Evolutionary conservation across 2,113 vertebrate species (phyloP), one percentile per base, ranked within the genome.

Genomic region (Mesocricetus auratus): DNA sequence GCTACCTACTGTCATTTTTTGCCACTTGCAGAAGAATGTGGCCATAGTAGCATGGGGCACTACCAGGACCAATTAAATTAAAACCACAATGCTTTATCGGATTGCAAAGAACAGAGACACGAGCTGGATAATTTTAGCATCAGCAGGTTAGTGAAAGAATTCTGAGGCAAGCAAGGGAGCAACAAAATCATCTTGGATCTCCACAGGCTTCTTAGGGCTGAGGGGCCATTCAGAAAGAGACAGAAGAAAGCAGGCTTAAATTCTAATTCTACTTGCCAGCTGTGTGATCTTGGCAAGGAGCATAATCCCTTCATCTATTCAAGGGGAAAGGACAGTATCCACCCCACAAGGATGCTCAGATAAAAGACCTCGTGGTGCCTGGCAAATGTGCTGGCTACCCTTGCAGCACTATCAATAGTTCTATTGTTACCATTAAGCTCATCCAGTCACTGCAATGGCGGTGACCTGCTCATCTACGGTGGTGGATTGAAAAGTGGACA

Each of bases 351-450:
- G 56, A 36, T 26, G 26, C 60, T 45, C 39, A 75, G 36, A 58
- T 95, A n/a, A 42, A 58, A 85, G 60, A 31, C 64, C 56, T 79
- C 7, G 2, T 5, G n/a, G 58, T 45, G 7, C 13, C 64, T 39
- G 19, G 56, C 4, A 1, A 26, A 8, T 24, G 4, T 16, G 26
- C 3, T 22, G 9, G 3, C 11, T 11, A 10, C 13, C 3, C 5
- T 0, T 39, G 47, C 36, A 16, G 19, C 13, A 6, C 1, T 31
- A 10, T 4, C 10, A 1, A 22, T 62, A 42, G 13, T 45, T 9
- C 12, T 77, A 1, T 45, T 33, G 26, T 45, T 9, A n/a, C 85
- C 73, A 33, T n/a, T 29, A 2, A 36, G 16, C 62, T 79, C 19
- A 42, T 86, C 56, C 42, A 79, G 24, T 16, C 19, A 8, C 1